Base-by-base conservation (phyloP, 1,140 invertebrate genomes). In the Ceratina japonica region DNA sequence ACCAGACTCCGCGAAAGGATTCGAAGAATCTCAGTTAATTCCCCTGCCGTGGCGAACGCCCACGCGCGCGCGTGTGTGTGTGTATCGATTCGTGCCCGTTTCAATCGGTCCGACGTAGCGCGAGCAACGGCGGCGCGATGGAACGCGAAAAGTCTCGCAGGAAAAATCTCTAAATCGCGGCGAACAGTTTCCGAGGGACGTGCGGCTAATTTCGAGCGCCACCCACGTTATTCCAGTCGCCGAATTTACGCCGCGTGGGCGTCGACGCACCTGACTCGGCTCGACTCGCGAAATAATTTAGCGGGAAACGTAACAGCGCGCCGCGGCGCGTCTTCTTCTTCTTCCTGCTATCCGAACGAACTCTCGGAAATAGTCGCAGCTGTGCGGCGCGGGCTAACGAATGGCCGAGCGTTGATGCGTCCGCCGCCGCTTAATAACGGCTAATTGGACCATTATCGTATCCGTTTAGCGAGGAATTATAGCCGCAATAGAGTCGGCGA, bases 241-340 rank as follows among this genome's bases (percentile, higher is more conserved):
- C 78, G 37, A 83, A 87, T 84, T 81, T 82, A 83, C 62, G 56
- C 44, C 64, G 81, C 79, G 84, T 80, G 82, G 80, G 84, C 75
- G 77, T 64, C 44, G 20, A 16, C 27, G 66, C 84, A 86, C 81
- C 84, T 86, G 85, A 44, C 66, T 44, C 20, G 12, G 62, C 20
- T 8, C 64, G 27, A 31, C 65, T 70, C 62, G 27, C 44, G 12
- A 69, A 70, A 66, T 64, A 58, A 44, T 72, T 66, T 44, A 71
- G n/a, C 31, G 70, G 24, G 54, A 54, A 56, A 71, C 75, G 52
- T 65, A 52, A 59, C 58, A 56, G 72, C 80, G 10, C 44, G 66
- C n/a, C n/a, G n/a, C n/a, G n/a, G n/a, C n/a, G n/a, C n/a, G n/a
- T n/a, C n/a, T n/a, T 63, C 62, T n/a, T 59, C 37, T 13, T 27